phyloP scores from a whole-genome alignment of 2,888 invertebrate genomes.

The Conops quadrifasciatus region DNA sequence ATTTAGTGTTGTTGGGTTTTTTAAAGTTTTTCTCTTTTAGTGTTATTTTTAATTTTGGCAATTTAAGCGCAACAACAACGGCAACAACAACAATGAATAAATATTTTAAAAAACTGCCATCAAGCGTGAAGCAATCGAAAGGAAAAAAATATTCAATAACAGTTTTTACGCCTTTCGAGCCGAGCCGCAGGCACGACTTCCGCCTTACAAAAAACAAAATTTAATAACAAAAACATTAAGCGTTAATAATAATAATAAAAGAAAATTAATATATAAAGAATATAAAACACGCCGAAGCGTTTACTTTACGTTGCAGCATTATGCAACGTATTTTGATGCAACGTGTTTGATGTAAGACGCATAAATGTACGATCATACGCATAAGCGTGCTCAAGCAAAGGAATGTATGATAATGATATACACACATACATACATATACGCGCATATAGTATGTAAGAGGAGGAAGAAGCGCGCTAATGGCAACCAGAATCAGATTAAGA shows the following conservation, averaged over 20 bases:
- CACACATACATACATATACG: not conserved
- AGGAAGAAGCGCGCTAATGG: not conserved
- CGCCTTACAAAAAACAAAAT: conserved; percentile 9
- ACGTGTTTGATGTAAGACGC: not conserved
- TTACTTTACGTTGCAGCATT: not conserved
- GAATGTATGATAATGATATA: too few relatives aligned
- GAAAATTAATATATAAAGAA: not conserved
- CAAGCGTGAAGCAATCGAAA: too few relatives aligned
- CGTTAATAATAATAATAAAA: not conserved
- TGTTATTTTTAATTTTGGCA: too few relatives aligned
- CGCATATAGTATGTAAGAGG: not conserved
- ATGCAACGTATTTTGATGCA: not conserved
- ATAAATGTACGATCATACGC: not conserved
- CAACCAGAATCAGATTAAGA: not conserved
- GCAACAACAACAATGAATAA: too few relatives aligned
- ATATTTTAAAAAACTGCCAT: too few relatives aligned
- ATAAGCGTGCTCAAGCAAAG: too few relatives aligned
- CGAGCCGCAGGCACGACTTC: not conserved
- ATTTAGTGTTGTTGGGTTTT: too few relatives aligned
- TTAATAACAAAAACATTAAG: too few relatives aligned
- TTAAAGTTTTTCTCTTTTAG: too few relatives aligned
- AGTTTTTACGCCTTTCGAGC: conserved; percentile 9
- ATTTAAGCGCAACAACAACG: too few relatives aligned
- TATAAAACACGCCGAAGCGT: not conserved
- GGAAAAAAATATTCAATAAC: conserved; percentile 6